phyloP scores from a whole-genome alignment of 2,113 vertebrate species.

The Ceuthmochares aereus region DNA sequence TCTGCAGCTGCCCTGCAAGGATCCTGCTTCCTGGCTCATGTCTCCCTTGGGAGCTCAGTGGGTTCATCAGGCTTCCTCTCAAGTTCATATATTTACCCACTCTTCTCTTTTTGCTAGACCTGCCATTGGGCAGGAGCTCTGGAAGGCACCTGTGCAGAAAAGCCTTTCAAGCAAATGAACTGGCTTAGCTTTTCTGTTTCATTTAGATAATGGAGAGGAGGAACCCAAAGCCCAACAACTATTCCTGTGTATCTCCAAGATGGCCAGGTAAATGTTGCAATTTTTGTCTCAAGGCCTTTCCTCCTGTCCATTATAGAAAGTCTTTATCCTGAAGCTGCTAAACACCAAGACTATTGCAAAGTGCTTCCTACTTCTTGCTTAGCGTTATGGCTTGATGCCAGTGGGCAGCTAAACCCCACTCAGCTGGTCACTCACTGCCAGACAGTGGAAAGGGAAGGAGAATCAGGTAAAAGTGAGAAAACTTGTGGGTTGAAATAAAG shows the following conservation, averaged over 20 bases:
- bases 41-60: background rate
- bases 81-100: background rate
- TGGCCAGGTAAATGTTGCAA: background rate
- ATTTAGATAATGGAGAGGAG: background rate
- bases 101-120: background rate
- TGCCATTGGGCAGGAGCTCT: background rate
- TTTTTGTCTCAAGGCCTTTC: background rate
- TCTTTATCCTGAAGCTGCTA: background rate
- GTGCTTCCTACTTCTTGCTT: background rate
- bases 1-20: fast-evolving
- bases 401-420: background rate
- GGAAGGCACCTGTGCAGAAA: background rate
- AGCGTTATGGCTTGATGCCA: background rate
- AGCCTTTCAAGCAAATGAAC: background rate
- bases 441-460: background rate
- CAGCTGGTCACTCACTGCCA: background rate
- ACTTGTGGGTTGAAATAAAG: background rate
- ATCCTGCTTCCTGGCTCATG: fast-evolving
- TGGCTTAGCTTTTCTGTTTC: background rate
- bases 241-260: background rate
- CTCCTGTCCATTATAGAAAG: background rate
- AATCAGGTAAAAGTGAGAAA: background rate
- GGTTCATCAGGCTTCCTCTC: background rate
- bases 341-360: background rate
- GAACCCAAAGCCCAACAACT: background rate